phyloP scores from a whole-genome alignment of 2,113 vertebrate species.

The Chrysemys picta region DNA sequence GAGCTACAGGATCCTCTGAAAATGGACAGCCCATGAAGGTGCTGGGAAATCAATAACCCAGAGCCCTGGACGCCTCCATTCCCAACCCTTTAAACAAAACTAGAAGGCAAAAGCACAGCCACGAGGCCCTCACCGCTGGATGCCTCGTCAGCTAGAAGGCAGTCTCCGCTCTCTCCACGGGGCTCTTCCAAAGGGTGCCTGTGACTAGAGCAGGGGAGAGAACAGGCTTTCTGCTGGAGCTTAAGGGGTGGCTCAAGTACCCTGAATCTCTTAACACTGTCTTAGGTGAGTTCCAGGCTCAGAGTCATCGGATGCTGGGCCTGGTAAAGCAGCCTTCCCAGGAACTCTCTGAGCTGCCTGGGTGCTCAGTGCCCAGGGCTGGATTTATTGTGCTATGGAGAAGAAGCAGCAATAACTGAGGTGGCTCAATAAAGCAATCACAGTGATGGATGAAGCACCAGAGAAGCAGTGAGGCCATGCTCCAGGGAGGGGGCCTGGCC shows the following conservation, averaged over 20 bases:
- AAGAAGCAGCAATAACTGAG: slow-evolving; percentile 54
- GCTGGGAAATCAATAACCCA: too few species aligned
- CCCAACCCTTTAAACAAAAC: not conserved
- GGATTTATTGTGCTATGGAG: slow-evolving; percentile 47
- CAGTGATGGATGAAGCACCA: slow-evolving; percentile 19
- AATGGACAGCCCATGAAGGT: too few species aligned
- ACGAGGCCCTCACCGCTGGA: not conserved
- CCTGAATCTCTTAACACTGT: not conserved
- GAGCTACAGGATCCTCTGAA: not conserved
- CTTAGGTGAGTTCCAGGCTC: not conserved
- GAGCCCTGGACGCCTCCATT: not conserved
- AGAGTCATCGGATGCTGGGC: not conserved
- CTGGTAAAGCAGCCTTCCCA: not conserved
- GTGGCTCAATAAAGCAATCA: not conserved
- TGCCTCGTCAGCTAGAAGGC: not conserved
- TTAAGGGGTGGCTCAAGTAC: not conserved
- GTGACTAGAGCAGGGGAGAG: not conserved
- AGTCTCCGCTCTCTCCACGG: not conserved
- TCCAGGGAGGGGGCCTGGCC: not conserved
- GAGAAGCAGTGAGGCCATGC: not conserved
- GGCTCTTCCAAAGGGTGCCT: not conserved
- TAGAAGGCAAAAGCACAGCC: not conserved
- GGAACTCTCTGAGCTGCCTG: not conserved
- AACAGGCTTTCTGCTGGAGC: not conserved
- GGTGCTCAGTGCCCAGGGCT: not conserved